Conservation (phyloP, 2,888 invertebrate genomes). For the Mythimna vitellina region DNA sequence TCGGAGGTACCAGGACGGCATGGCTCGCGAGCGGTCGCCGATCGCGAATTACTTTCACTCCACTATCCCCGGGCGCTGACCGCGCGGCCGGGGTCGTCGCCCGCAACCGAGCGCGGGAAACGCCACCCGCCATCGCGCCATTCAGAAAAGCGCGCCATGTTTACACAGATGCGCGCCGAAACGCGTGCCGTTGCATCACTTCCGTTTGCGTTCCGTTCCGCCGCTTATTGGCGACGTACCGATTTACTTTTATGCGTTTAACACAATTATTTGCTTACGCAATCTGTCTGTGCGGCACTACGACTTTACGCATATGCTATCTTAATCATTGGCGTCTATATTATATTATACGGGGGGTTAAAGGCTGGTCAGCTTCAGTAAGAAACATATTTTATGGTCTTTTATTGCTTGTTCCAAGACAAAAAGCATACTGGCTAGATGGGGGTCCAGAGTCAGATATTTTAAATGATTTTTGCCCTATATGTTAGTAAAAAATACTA, state of each 20-base stretch:
- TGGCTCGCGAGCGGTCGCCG: constrained; percentile 84
- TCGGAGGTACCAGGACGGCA: constrained; percentile 82
- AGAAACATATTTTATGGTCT: constrained; percentile 30
- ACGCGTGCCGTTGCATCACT: constrained; percentile 89
- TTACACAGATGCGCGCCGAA: constrained; percentile 90
- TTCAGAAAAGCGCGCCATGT: constrained; percentile 89
- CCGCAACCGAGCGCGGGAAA: constrained; percentile 86
- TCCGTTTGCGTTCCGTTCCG: constrained; percentile 88
- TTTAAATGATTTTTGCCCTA: neutral
- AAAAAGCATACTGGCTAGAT: neutral
- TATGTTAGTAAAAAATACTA: neutral
- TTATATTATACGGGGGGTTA: constrained; percentile 5
- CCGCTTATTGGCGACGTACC: constrained; percentile 81
- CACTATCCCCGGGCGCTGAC: constrained; percentile 88
- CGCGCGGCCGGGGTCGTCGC: constrained; percentile 86
- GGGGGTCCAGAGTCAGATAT: neutral
- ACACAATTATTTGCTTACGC: constrained; percentile 66
- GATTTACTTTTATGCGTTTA: constrained; percentile 79
- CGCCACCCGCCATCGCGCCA: constrained; percentile 83
- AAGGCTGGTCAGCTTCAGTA: neutral
- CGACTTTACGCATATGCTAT: constrained; percentile 7
- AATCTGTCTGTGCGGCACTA: constrained; percentile 43
- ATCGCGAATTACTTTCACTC: constrained; percentile 90
- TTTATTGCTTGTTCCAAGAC: constrained; percentile 21
- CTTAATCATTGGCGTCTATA: constrained; percentile 3